Evolutionary conservation across 1,140 invertebrate species (phyloP), one percentile per base, ranked within the genome.

Genomic region (Ceratina calcarata): DNA sequence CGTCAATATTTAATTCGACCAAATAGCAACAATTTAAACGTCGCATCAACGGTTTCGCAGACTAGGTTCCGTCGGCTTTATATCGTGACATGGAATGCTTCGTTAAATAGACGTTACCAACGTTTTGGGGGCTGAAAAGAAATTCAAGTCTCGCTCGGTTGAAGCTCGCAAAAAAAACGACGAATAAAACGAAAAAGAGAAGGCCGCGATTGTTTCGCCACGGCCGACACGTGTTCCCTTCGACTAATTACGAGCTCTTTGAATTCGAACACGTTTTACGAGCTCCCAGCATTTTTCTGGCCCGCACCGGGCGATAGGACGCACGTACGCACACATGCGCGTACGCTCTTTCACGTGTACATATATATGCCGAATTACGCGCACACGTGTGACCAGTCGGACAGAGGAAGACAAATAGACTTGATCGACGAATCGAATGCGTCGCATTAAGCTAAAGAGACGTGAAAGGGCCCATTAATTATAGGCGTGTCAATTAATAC

Each of bases 211-310:
- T 85, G 69, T 85, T 84, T 72, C 53, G 67, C 60, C 67, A 76
- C 51, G 37, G 24, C 16, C 53, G 53, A 78, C 70, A 66, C 62
- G 55, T 73, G 68, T 68, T 85, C 73, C 27, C 60, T 57, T 70
- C 78, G 68, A 81, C 73, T 85, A 85, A 85, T 84, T 84, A 81
- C 82, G 16, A 66, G 55, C 73, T 69, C 67, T 85, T 85, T 77
- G 68, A 84, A 81, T 81, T 77, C 64, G 78, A 69, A 84, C 73
- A 61, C 72, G 64, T 78, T 85, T 84, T 66, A 68, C 68, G 58
- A 80, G 62, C 60, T 80, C 49, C 64, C 37, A 65, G n/a, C 60
- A 80, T 74, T 85, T 85, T 84, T 73, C 69, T 49, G 67, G 22
- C 51, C 82, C 37, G 66, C n/a, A 55, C 15, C 61, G 15, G 8